Percentiles rank a stretch among this genome's conserved stretches.
Evolutionary conservation across 2,888 invertebrate genomes (phyloP).

Genomic region (Nesidiocoris tenuis): DNA sequence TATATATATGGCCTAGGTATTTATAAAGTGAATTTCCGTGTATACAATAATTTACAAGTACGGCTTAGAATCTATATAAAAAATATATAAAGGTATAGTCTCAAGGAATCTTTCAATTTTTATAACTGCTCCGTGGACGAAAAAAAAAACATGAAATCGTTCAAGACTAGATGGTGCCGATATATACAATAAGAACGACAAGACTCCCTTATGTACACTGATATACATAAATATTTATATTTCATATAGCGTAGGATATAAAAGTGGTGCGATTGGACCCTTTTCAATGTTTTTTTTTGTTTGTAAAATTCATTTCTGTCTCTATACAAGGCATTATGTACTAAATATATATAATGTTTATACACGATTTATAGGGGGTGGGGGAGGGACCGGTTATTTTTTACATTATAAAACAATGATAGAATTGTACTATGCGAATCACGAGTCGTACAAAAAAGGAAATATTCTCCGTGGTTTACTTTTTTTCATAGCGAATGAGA

Average conservation of each 20-base stretch:
- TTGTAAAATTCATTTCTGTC: not conserved
- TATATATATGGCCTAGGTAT: constrained; percentile 44
- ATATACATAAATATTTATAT: constrained; percentile 31
- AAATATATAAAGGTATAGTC: constrained; percentile 43
- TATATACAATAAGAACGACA: constrained; percentile 25
- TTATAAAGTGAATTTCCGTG: constrained; percentile 37
- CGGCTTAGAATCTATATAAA: constrained; percentile 25
- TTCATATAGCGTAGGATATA: constrained; percentile 18
- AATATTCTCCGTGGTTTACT: constrained; percentile 13
- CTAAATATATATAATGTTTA: constrained; percentile 21
- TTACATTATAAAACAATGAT: constrained; percentile 33
- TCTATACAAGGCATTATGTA: constrained; percentile 11
- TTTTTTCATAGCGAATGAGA: constrained; percentile 24
- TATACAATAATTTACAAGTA: constrained; percentile 30
- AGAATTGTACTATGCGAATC: constrained; percentile 43
- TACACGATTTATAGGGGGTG: not conserved
- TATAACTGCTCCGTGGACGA: constrained; percentile 25
- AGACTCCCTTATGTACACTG: constrained; percentile 5
- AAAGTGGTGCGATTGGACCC: constrained; percentile 38
- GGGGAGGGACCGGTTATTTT: constrained; percentile 12
- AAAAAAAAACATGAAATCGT: constrained; percentile 25
- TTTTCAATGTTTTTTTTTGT: constrained; percentile 20
- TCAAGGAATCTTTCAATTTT: constrained; percentile 35
- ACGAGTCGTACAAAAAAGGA: constrained; percentile 32
- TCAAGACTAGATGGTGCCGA: constrained; percentile 38